phyloP scores from a whole-genome alignment of 2,113 vertebrate species.

The Nymphicus hollandicus region DNA sequence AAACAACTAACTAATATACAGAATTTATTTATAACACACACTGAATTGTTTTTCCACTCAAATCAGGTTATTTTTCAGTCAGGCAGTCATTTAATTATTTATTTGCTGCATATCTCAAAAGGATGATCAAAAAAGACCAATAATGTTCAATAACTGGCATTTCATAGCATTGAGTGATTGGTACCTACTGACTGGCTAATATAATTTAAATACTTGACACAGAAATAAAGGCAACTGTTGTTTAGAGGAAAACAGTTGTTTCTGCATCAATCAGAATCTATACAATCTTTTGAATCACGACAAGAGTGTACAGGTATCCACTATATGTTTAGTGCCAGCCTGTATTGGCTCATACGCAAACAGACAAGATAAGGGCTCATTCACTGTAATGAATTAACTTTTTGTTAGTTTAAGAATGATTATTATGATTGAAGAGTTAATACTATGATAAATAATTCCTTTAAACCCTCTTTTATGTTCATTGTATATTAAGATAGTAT shows the following conservation, averaged over 20 bases:
- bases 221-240: background rate
- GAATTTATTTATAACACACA: background rate
- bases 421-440: background rate
- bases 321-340: background rate
- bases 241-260: background rate
- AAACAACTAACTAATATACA: background rate
- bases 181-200: background rate
- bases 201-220: background rate
- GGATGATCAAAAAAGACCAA: background rate
- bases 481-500: background rate
- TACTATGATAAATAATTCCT: background rate
- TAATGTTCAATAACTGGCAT: background rate
- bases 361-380: background rate
- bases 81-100: background rate
- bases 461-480: background rate
- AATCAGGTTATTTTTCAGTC: background rate
- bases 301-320: background rate
- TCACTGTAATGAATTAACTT: background rate
- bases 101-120: background rate
- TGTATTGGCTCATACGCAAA: background rate
- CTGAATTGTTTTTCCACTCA: background rate
- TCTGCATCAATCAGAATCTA: background rate
- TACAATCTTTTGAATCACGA: background rate
- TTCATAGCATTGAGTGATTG: background rate
- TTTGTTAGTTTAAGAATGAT: background rate